These are phyloP conservation scores for Sinohyriopsis cumingii DNA, from an alignment of 2,888 invertebrate species.

Conservation along the genomic window DNA sequence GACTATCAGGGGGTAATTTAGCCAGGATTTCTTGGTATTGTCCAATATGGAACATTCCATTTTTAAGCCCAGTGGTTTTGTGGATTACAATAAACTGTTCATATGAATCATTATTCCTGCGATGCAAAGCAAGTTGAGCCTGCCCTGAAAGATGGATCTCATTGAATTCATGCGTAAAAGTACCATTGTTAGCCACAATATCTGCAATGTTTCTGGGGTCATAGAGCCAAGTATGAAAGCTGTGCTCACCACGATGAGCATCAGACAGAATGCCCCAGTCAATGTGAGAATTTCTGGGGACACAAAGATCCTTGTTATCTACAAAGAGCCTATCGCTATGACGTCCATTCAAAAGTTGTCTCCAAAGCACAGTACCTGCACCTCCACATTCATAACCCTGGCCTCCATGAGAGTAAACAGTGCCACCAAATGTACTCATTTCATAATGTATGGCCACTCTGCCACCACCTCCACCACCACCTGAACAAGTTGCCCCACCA, in stretches of 20 bases:
- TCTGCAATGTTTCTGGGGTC: slow-evolving; percentile 24
- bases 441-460: slow-evolving; percentile 48
- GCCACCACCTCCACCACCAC: slow-evolving; percentile 60
- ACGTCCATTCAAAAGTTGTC: slow-evolving; percentile 14
- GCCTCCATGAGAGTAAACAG: slow-evolving; percentile 45
- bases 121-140: slow-evolving; percentile 52
- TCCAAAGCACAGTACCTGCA: slow-evolving; percentile 47
- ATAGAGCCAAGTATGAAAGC: slow-evolving; percentile 55
- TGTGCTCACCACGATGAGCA: slow-evolving; percentile 46
- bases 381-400: slow-evolving; percentile 56
- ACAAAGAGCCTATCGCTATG: slow-evolving; percentile 33
- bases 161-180: too few species aligned
- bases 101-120: slow-evolving; percentile 42
- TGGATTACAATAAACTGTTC: slow-evolving; percentile 42
- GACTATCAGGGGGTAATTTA: slow-evolving; percentile 46
- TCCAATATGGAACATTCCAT: slow-evolving; percentile 46
- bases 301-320: slow-evolving; percentile 49
- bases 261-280: slow-evolving; percentile 45
- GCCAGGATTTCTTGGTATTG: slow-evolving; percentile 46
- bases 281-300: slow-evolving; percentile 33
- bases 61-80: slow-evolving; percentile 47
- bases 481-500: slow-evolving; percentile 30
- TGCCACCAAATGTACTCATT: slow-evolving; percentile 37
- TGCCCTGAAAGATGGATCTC: slow-evolving; percentile 44
- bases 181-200: too few species aligned